Evolutionary conservation across 2,797 vertebrate species (phyloP).

Genomic region (Galagoides demidoff): DNA sequence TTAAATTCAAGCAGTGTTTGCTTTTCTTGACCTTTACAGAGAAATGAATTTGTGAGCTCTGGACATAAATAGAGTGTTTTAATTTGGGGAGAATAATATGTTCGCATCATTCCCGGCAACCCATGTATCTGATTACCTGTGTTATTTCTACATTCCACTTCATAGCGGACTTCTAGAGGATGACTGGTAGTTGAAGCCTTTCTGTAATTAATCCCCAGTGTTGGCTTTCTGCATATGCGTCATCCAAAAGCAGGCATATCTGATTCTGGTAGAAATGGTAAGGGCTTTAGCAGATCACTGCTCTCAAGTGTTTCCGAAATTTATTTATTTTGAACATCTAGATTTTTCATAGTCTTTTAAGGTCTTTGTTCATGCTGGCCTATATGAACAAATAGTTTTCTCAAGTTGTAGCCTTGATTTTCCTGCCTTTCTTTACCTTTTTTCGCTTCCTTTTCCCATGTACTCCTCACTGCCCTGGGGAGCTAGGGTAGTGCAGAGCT

Average conservation of each 20-base stretch:
- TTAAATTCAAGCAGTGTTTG: slow-evolving; percentile 67
- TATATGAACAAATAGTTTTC: neutral
- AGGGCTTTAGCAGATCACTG: neutral
- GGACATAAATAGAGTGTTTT: slow-evolving; percentile 58
- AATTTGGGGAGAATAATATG: slow-evolving; percentile 64
- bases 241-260: neutral
- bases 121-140: slow-evolving; percentile 37
- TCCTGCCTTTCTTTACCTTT: neutral
- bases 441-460: neutral
- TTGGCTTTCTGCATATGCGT: neutral
- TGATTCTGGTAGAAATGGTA: neutral
- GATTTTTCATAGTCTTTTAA: neutral
- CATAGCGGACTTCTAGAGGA: neutral
- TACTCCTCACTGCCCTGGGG: neutral
- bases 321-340: neutral
- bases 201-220: neutral
- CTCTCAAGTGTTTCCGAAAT: neutral
- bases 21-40: slow-evolving; percentile 75
- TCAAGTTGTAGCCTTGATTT: neutral
- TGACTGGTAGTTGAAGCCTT: neutral
- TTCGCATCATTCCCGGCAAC: slow-evolving; percentile 46
- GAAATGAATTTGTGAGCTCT: slow-evolving; percentile 66
- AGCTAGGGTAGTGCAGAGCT: neutral
- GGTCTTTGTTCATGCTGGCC: neutral
- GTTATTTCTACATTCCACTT: slow-evolving; percentile 45